These are phyloP conservation scores for Thecocarcelia acutangulata DNA, from an alignment of 2,888 invertebrate genomes.

Conservation along the genomic window DNA sequence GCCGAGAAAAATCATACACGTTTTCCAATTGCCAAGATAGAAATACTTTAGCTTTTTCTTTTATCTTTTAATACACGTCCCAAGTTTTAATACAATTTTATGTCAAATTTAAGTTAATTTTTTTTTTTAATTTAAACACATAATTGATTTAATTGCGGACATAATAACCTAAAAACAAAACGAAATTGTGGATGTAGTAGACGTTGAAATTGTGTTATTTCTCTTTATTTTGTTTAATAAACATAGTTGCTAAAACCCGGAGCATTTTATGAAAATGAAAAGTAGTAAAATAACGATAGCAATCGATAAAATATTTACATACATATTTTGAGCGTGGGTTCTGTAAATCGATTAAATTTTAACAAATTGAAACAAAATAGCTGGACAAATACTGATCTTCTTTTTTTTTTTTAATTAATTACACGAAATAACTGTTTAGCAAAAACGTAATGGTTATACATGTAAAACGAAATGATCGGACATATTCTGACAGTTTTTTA, in stretches of 20 bases:
- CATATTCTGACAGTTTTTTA: no score
- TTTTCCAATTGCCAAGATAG: background rate
- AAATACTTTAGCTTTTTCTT: background rate
- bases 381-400: no score
- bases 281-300: background rate
- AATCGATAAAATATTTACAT: no score
- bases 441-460: no score
- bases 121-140: slow-evolving; percentile 4
- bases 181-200: slow-evolving; percentile 1
- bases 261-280: background rate
- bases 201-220: slow-evolving; percentile 21
- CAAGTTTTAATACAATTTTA: background rate
- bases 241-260: slow-evolving; percentile 8
- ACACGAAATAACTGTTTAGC: no score
- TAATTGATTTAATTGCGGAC: slow-evolving; percentile 34
- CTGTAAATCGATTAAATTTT: no score
- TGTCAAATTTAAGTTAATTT: background rate
- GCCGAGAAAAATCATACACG: slow-evolving; percentile 23
- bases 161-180: slow-evolving; percentile 58
- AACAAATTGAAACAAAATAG: no score
- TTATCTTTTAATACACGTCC: background rate
- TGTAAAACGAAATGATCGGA: no score
- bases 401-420: no score
- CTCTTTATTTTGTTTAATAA: slow-evolving; percentile 16
- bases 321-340: no score